Evolutionary conservation across 2,113 vertebrate species (phyloP), one percentile per base, ranked within the genome.

Genomic region (Paramormyrops kingsleyae): DNA sequence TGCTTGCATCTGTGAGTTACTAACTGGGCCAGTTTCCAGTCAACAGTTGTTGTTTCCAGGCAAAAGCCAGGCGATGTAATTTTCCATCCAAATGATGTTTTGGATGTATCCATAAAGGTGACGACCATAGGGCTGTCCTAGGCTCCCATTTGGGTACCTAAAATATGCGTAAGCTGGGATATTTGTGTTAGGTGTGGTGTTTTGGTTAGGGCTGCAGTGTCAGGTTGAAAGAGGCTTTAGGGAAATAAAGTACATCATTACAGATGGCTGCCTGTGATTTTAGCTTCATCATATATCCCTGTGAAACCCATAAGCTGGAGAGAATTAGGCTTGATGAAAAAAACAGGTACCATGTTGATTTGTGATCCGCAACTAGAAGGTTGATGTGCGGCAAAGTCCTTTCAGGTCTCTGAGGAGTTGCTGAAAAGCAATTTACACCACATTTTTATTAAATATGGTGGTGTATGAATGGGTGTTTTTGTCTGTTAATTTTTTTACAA

Each of bases 171-270:
- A 42, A 80, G 74, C 4, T 77, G 35, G 35, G 35, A 80, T 39
- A 80, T 42, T 42, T 80, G 15, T 80, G 74, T 42, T 35, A 80
- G 74, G 42, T 80, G 31, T 42, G 39, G 74, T 80, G 31, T 19
- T 80, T 80, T 5, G 35, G 74, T 42, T 42, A 42, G 35, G 35
- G 74, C 74, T 42, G 35, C 13, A 7, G 50, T 83, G 35, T 19
- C 35, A 83, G 21, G 1, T 84, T 31, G 39, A 46, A 35, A 89
- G 21, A 21, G 80, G 19, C 5, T 8, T 46, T 46, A 39, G 21
- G 53, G 53, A 88, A 66, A 88, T 66, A 88, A 88, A 88, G 35
- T 53, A 66, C 59, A n/a, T 88, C 35, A 42, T 80, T 42, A 80
- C 74, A 80, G 74, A 42, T 42, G 35, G 74, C 74, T 80, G 74